Base-by-base conservation (phyloP, 2,888 invertebrate genomes). In the Tetranychus piercei region DNA sequence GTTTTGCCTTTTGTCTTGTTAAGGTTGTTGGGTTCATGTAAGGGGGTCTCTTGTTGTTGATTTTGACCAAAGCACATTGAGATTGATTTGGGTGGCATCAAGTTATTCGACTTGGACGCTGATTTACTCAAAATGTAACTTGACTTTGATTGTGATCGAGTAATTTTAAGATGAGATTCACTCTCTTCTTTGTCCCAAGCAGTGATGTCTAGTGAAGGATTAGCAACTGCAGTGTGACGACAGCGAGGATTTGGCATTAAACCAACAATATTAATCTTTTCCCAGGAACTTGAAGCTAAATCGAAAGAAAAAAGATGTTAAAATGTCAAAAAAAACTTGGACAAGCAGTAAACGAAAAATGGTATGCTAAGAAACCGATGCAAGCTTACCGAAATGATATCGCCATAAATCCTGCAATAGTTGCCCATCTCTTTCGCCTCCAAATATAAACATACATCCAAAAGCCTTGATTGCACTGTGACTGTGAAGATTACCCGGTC, bases 401-500 rank as follows among this genome's bases (percentile, higher is more conserved):
- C 89, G 86, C 91, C 91, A 91, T 72, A 91, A 85, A 80, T 91
- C 90, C 81, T 89, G 89, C 76, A 87, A 87, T 22, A 88, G 84
- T 79, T 87, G 86, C 0, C 90, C 90, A 77, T 85, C 86, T 78
- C 87, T 84, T 82, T 91, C 90, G 0, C 91, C 91, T 6, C 91
- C 90, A 82, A 90, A 90, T 76, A 91, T 85, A 78, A 90, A 86
- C 87, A 91, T 88, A 75, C 88, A 88, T 2, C 88, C 88, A 18
- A 89, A 89, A 69, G 90, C 86, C 80, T 88, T 87, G 80, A 88
- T 88, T n/a, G 88, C 90, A 70, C 89, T 88, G 83, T 91, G 91
- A 6, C 90, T 89, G 80, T 88, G 87, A 77, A 91, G 85, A 8
- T 89, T 87, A 73, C 88, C 87, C 0, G 91, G 91, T 72, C 86